Evolutionary conservation across 2,113 vertebrate species (phyloP).

Genomic region (Labrus mixtus): DNA sequence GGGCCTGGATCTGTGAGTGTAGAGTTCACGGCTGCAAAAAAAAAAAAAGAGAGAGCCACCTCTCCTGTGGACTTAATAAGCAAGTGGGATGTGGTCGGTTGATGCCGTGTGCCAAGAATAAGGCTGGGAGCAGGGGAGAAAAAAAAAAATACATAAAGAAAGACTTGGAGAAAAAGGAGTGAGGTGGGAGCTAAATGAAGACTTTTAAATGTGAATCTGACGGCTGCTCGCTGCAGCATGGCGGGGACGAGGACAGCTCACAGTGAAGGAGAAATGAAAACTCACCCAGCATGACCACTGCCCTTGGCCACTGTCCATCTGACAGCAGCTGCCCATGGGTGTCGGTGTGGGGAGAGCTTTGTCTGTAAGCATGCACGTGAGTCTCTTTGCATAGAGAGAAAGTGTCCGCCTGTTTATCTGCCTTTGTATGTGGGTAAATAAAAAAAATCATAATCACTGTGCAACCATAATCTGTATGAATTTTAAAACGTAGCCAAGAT

Average conservation of each 20-base stretch:
- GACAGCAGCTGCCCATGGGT: conserved; percentile 48
- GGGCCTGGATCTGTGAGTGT: conserved; percentile 18
- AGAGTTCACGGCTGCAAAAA: conserved; percentile 48
- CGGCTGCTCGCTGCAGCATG: conserved; percentile 57
- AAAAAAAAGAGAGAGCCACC: conserved; percentile 15
- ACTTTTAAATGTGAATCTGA: conserved; percentile 62
- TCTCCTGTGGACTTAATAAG: conserved; percentile 33
- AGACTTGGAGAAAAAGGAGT: neutral
- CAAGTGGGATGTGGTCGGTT: conserved; percentile 20
- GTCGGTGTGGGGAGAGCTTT: conserved; percentile 26
- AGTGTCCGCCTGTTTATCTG: conserved; percentile 1
- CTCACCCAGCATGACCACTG: conserved; percentile 72
- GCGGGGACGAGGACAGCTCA: conserved; percentile 43
- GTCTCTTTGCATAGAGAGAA: neutral
- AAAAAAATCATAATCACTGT: conserved; percentile 35
- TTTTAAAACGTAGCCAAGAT: neutral
- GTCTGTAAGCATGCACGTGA: conserved; percentile 14
- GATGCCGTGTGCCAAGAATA: conserved; percentile 26
- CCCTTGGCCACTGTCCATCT: conserved; percentile 66
- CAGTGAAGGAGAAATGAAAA: conserved; percentile 66
- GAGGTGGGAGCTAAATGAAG: conserved; percentile 50
- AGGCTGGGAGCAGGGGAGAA: neutral
- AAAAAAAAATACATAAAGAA: no score
- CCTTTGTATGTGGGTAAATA: conserved; percentile 16
- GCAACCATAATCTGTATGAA: neutral